Evolutionary conservation across 2,113 vertebrate species (phyloP), one percentile per base, ranked within the genome.

Genomic region (Cygnus buccinator): DNA sequence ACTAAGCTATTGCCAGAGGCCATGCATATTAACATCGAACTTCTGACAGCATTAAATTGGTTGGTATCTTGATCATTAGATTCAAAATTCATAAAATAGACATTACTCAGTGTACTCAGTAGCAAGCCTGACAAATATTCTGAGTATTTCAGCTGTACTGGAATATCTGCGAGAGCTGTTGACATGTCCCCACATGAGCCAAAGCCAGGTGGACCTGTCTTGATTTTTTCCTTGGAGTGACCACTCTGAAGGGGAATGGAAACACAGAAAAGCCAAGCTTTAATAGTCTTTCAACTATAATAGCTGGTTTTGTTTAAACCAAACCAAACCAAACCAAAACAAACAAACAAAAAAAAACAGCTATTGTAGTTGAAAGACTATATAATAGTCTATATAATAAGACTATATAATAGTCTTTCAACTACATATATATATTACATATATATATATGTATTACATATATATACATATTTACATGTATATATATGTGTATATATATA

Each of bases 1-100:
- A 91, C 70, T 91, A 89, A 92, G 61, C n/a, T 87, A 52, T 89
- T 89, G 93, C 91, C 22, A 2, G 77, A 92, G 67, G 91, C 68
- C 57, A 94, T 65, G 80, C 35, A 28, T 92, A 94, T 91, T 92
- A 96, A 95, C 61, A 82, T 21, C 1, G 4, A 89, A 91, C 58
- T 91, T 95, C 81, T 89, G 65, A 95, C 89, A 87, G 52, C 46
- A 91, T 84, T 92, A 91, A 91, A 79, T 23, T 65, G 33, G 57
- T 92, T 89, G 72, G 46, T 92, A 79, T 77, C 71, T 80, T 70
- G 63, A 86, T 77, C 41, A 91, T 84, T 89, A 82, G 70, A 94
- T 81, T 59, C 54, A 86, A 92, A 87, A 90, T 86, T 91, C 16
- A 33, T 92, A 74, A 59, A 86, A 71, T 4, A 89, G 44, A 81